Conservation (phyloP, 2,888 invertebrate species). For the Hyposoter dolosus region DNA sequence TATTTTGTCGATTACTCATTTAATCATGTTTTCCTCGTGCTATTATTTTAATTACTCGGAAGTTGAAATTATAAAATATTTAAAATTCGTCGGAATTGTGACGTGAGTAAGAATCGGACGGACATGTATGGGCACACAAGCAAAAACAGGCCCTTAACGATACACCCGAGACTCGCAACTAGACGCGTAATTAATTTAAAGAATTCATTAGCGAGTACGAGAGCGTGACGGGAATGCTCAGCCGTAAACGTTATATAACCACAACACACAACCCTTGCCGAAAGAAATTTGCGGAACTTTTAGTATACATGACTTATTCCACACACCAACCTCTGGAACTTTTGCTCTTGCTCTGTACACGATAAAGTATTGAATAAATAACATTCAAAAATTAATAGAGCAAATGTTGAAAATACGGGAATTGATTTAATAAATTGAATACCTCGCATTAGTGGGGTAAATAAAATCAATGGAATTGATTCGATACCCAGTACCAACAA, state of each 20-base stretch:
- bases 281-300: slow-evolving; percentile 40
- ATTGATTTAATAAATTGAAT: background rate
- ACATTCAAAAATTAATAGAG: background rate
- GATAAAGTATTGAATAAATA: background rate
- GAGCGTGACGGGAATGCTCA: slow-evolving; percentile 64
- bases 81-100: background rate
- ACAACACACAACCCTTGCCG: slow-evolving; percentile 30
- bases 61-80: background rate
- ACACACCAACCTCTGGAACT: background rate
- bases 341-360: background rate
- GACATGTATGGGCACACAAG: background rate
- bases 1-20: background rate
- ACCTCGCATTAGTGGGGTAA: background rate
- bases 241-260: slow-evolving; percentile 35
- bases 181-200: slow-evolving; percentile 70
- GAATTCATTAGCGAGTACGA: slow-evolving; percentile 66
- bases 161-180: slow-evolving; percentile 33
- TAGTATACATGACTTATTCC: slow-evolving; percentile 23
- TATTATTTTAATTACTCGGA: background rate
- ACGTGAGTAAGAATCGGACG: background rate
- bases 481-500: background rate
- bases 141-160: slow-evolving; percentile 34
- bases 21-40: background rate
- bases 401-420: background rate
- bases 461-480: background rate